Percentiles rank a stretch among this genome's conserved stretches.
These are phyloP conservation scores for Phortica magna DNA, from an alignment of 2,888 invertebrate genomes.

Conservation along the genomic window DNA sequence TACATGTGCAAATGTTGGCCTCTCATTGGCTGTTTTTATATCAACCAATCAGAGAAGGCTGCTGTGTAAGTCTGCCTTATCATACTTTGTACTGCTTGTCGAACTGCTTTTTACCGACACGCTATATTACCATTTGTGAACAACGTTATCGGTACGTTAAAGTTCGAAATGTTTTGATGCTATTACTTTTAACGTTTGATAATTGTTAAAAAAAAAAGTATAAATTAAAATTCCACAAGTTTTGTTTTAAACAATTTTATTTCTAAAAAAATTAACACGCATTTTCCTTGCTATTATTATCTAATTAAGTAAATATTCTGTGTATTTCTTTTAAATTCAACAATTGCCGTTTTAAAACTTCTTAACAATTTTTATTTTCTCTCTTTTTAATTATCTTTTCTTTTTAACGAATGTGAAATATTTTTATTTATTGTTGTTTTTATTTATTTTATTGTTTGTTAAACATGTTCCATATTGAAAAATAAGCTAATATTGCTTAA, in stretches of 20 bases:
- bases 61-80: constrained; percentile 35
- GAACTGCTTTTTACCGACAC: not conserved
- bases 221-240: not conserved
- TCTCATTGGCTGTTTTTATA: not conserved
- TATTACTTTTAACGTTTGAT: too few species aligned
- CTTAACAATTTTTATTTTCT: constrained; percentile 33
- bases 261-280: constrained; percentile 71
- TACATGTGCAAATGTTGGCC: not conserved
- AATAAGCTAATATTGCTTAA: constrained; percentile 22
- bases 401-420: constrained; percentile 30
- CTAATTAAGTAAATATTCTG: constrained; percentile 66
- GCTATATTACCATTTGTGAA: not conserved
- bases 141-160: not conserved
- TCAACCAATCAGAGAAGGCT: constrained; percentile 9
- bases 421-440: not conserved
- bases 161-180: not conserved
- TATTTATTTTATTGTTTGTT: not conserved
- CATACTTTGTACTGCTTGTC: not conserved
- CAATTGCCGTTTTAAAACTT: constrained; percentile 43
- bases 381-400: not conserved
- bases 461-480: constrained; percentile 53
- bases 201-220: not conserved
- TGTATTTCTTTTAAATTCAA: constrained; percentile 37
- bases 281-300: constrained; percentile 56
- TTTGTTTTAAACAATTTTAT: constrained; percentile 67